A percentile compares a stretch with the other conserved stretches of the same genome.
Evolutionary conservation across 2,113 vertebrate species (phyloP).

Genomic region (Chloropsis hardwickii): DNA sequence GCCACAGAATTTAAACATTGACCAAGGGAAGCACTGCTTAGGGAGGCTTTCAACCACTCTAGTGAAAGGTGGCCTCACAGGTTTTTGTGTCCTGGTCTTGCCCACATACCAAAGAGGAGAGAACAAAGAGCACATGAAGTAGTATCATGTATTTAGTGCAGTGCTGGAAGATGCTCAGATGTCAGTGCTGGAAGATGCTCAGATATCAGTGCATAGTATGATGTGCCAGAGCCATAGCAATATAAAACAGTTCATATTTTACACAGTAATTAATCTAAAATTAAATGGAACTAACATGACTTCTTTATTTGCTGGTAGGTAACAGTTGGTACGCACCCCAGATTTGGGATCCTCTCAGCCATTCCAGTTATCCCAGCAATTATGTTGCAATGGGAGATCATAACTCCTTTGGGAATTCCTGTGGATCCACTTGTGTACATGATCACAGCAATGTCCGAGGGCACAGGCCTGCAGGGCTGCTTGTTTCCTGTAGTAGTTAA

Average conservation of each 20-base stretch:
- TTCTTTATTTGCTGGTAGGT: neutral
- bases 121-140: neutral
- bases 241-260: neutral
- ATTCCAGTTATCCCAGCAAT: conserved; percentile 91
- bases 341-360: conserved; percentile 85
- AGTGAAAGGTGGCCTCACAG: neutral
- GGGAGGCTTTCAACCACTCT: neutral
- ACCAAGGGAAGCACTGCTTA: neutral
- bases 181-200: neutral
- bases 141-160: neutral
- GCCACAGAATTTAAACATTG: neutral
- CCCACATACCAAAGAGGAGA: neutral
- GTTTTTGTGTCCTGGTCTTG: neutral
- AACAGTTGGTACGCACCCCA: conserved; percentile 72
- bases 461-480: conserved; percentile 66
- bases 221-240: neutral
- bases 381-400: conserved; percentile 95
- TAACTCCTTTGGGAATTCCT: conserved; percentile 91
- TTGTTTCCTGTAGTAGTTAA: conserved; percentile 71
- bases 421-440: conserved; percentile 99
- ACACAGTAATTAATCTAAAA: neutral
- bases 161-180: neutral
- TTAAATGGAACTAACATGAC: neutral
- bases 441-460: conserved; percentile 89
- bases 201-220: neutral